Percentiles rank a stretch among this genome's conserved stretches.
phyloP scores from a whole-genome alignment of 2,113 vertebrate genomes.

The Brevimyrus niger region DNA sequence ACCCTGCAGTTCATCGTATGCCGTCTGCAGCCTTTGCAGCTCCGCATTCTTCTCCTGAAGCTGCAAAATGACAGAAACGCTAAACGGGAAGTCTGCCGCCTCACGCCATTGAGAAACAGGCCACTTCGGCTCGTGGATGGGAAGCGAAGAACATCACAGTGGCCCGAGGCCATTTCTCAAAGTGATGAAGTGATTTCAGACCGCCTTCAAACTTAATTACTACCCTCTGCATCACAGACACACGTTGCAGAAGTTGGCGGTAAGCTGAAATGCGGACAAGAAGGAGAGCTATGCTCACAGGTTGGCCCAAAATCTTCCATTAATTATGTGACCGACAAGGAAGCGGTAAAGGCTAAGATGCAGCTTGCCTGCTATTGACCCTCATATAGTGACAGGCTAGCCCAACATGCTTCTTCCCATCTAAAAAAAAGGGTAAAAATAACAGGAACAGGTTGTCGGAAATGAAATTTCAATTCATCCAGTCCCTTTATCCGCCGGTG shows the following conservation, averaged over 20 bases:
- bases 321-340: not conserved
- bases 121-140: constrained; percentile 2
- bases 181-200: not conserved
- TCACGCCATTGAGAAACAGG: not conserved
- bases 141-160: not conserved
- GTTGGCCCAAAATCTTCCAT: not conserved
- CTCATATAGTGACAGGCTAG: constrained; percentile 29
- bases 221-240: not conserved
- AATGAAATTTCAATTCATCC: constrained; percentile 65
- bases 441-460: constrained; percentile 64
- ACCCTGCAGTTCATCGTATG: constrained; percentile 11
- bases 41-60: constrained; percentile 14
- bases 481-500: constrained; percentile 53
- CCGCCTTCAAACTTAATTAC: not conserved
- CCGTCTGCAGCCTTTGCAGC: constrained; percentile 20
- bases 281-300: not conserved
- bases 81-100: not conserved
- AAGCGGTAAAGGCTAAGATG: not conserved
- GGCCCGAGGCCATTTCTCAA: not conserved
- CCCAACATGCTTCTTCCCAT: constrained; percentile 41
- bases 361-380: constrained; percentile 33
- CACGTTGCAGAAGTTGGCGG: not conserved
- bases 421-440: constrained; percentile 51
- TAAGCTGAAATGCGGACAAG: not conserved
- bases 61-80: constrained; percentile 4